Conservation (phyloP, 2,888 invertebrate species). For the Epinotia bilunana region DNA sequence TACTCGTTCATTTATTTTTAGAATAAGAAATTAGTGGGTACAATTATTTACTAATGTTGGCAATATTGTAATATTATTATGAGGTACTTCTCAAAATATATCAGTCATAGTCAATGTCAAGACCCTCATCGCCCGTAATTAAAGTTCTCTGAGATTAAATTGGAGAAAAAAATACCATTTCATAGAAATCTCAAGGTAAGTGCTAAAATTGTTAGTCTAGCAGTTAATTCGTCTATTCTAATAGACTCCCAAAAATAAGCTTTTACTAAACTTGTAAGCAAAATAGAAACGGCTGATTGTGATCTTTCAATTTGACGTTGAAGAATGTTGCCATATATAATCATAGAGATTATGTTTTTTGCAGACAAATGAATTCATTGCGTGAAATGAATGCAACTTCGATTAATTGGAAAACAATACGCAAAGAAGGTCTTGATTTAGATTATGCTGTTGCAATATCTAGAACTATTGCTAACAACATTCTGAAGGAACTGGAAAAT, state of each 20-base stretch:
- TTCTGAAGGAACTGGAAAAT: slow-evolving; percentile 82
- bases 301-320: slow-evolving; percentile 14
- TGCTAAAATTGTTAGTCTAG: background rate
- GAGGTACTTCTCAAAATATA: background rate
- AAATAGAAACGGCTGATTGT: background rate
- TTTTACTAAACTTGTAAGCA: background rate
- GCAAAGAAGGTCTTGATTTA: slow-evolving; percentile 82
- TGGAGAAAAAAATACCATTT: background rate
- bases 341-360: slow-evolving; percentile 20
- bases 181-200: background rate
- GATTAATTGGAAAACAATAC: slow-evolving; percentile 70
- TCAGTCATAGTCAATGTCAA: too few species aligned
- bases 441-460: slow-evolving; percentile 82
- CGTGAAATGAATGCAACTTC: slow-evolving; percentile 56
- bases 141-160: background rate
- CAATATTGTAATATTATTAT: background rate
- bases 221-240: background rate
- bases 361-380: slow-evolving; percentile 55
- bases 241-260: background rate
- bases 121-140: too few species aligned
- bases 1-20: background rate
- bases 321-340: slow-evolving; percentile 30
- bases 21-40: background rate
- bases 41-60: background rate
- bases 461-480: slow-evolving; percentile 69